Percentiles rank a stretch among this genome's conserved stretches.
Evolutionary conservation across 2,888 invertebrate species (phyloP).

Genomic region (Andricus curvator): DNA sequence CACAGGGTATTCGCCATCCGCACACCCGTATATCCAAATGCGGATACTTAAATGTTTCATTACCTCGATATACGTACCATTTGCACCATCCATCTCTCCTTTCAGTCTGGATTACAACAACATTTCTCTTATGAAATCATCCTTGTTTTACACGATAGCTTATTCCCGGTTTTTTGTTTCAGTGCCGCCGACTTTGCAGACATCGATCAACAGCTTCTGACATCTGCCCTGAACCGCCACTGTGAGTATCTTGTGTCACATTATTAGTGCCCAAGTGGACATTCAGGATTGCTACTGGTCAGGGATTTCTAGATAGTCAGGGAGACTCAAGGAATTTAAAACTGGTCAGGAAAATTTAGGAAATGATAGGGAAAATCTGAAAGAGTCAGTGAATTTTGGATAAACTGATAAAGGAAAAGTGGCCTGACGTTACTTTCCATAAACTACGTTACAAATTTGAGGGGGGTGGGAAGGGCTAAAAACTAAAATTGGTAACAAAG

Average conservation of each 20-base stretch:
- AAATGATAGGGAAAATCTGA: too few relatives aligned
- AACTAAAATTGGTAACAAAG: too few relatives aligned
- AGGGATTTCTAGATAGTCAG: too few relatives aligned
- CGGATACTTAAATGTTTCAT: conserved; percentile 38
- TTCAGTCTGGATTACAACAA: neutral
- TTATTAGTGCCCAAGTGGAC: too few relatives aligned
- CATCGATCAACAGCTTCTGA: conserved; percentile 65
- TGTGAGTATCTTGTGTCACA: conserved; percentile 62
- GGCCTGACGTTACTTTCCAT: too few relatives aligned
- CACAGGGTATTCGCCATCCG: conserved; percentile 52
- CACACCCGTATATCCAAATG: conserved; percentile 15
- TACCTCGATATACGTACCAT: neutral
- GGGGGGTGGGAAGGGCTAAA: too few relatives aligned
- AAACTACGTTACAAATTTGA: too few relatives aligned
- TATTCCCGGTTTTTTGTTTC: conserved; percentile 54
- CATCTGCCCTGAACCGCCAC: conserved; percentile 70
- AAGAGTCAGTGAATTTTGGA: too few relatives aligned
- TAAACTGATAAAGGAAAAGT: too few relatives aligned
- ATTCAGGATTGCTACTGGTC: too few relatives aligned
- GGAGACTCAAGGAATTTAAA: too few relatives aligned
- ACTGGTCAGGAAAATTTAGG: too few relatives aligned
- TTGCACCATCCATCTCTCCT: neutral
- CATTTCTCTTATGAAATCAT: conserved; percentile 2
- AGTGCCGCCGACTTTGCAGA: conserved; percentile 63
- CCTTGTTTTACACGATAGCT: neutral